Conservation (phyloP, 1,140 invertebrate species). For the Panulirus ornatus region DNA sequence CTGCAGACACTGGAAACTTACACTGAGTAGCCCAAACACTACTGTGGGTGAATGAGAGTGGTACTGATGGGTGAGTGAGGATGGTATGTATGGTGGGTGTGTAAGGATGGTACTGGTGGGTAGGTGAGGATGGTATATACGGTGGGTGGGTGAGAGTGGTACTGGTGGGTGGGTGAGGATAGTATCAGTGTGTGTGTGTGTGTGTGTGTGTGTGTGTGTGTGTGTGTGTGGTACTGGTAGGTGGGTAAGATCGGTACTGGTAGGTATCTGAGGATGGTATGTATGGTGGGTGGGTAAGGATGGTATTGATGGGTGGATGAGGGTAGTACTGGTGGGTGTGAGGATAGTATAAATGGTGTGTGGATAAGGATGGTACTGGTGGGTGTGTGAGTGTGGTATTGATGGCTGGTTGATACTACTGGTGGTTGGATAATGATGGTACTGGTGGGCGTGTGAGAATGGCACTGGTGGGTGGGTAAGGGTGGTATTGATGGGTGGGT, state of each 20-base stretch:
- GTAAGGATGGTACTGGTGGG: not conserved
- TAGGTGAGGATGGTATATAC: not conserved
- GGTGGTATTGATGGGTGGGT: too few species aligned
- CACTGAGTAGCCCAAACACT: not conserved
- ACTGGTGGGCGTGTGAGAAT: not conserved
- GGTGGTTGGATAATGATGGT: not conserved
- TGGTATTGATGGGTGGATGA: not conserved
- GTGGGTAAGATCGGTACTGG: not conserved
- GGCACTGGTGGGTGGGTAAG: too few species aligned
- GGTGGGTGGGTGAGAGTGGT: not conserved
- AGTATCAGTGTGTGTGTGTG: constrained; percentile 10
- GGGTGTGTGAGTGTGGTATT: not conserved
- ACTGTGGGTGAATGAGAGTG: not conserved
- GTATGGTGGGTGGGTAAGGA: not conserved
- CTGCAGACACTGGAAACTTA: too few species aligned
- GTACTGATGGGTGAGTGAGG: not conserved
- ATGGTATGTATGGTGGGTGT: not conserved
- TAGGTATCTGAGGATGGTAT: not conserved
- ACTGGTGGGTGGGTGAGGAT: not conserved
- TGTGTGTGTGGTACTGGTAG: not conserved
- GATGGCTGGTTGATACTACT: too few species aligned
- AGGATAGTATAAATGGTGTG: not conserved
- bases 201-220: constrained; percentile 24
- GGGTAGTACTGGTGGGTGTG: not conserved
- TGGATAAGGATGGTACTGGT: not conserved